Evolutionary conservation across 2,113 vertebrate genomes (phyloP).

Genomic region (Pongo pygmaeus): DNA sequence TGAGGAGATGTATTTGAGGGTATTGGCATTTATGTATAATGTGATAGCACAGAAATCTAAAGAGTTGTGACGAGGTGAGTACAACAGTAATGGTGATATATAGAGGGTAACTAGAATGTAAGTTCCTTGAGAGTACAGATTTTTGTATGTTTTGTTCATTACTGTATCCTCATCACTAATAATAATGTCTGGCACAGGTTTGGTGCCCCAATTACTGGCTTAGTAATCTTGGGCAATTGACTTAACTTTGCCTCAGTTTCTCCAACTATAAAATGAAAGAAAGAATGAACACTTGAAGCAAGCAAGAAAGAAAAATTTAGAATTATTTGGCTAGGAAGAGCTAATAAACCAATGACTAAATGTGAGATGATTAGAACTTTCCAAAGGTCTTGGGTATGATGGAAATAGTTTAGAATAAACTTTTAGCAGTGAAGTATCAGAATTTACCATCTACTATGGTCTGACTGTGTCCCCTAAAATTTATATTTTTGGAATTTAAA

Average conservation of each 20-base stretch:
- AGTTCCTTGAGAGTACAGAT: neutral
- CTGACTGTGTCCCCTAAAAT: neutral
- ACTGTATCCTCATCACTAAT: neutral
- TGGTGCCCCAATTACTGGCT: neutral
- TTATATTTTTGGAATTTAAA: neutral
- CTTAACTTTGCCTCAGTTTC: neutral
- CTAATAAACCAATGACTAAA: no score
- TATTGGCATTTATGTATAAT: neutral
- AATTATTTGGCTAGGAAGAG: neutral
- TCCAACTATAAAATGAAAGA: neutral
- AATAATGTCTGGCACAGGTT: neutral
- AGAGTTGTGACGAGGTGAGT: neutral
- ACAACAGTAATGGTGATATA: no score
- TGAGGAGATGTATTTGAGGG: neutral
- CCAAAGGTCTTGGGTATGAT: no score
- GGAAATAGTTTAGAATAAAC: neutral
- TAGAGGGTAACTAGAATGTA: fast-evolving
- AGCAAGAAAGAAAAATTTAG: neutral
- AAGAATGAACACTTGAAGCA: neutral
- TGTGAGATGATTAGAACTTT: neutral
- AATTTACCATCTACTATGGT: neutral
- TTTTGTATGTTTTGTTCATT: neutral
- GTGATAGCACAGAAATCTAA: neutral
- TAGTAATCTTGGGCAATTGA: neutral
- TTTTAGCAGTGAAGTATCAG: neutral